phyloP scores from a whole-genome alignment of 2,888 invertebrate genomes.

The Ochropleura leucogaster region DNA sequence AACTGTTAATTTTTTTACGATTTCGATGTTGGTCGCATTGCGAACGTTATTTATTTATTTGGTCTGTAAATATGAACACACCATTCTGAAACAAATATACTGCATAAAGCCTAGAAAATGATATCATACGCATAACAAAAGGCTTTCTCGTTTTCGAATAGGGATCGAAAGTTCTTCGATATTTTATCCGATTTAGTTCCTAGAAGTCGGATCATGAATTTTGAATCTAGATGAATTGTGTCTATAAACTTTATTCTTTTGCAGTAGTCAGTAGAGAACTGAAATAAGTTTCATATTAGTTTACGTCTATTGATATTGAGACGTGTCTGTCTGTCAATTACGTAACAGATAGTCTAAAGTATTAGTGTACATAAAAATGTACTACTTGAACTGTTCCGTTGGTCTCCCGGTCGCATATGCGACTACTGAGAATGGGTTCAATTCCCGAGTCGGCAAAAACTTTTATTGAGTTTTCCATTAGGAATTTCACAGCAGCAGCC shows the following conservation, averaged over 20 bases:
- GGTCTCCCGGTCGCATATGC: no score
- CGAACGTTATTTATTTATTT: not conserved
- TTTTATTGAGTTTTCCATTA: no score
- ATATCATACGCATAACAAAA: not conserved
- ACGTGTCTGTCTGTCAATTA: not conserved
- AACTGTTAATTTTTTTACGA: not conserved
- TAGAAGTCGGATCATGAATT: not conserved
- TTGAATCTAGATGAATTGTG: not conserved
- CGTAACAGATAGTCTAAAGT: not conserved
- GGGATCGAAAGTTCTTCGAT: not conserved
- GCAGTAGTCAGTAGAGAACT: not conserved
- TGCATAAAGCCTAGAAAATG: not conserved
- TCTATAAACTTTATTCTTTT: not conserved
- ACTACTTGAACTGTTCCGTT: not conserved
- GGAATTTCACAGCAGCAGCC: no score
- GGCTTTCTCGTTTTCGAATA: not conserved
- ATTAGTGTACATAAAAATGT: not conserved
- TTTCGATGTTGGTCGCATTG: not conserved
- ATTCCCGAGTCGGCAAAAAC: no score
- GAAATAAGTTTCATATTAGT: not conserved
- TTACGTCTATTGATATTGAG: conserved; percentile 1
- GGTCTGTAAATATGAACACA: not conserved
- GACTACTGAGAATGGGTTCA: no score
- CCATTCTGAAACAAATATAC: no score
- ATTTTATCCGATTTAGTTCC: not conserved